Conservation (phyloP, 2,113 vertebrate species). For the Lasiurus cinereus region DNA sequence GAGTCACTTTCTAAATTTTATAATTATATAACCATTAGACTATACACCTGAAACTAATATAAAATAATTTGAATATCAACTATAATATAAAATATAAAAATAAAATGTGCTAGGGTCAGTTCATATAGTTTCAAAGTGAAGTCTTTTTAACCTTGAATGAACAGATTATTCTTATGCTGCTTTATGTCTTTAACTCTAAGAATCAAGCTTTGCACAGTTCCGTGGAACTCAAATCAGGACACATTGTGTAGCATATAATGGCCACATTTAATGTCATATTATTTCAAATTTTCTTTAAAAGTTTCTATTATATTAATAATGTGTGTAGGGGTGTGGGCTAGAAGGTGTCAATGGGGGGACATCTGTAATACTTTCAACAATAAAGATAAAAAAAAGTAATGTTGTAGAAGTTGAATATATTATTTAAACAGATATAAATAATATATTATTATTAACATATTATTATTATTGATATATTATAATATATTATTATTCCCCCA, state of each 20-base stretch:
- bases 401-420: background rate
- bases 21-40: background rate
- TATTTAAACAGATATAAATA: background rate
- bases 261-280: background rate
- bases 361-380: too few relatives aligned
- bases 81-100: background rate
- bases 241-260: background rate
- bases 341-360: too few relatives aligned
- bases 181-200: background rate
- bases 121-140: background rate
- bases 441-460: too few relatives aligned
- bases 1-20: background rate
- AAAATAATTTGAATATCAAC: background rate
- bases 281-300: slow-evolving; percentile 30
- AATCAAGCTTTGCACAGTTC: background rate
- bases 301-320: slow-evolving; percentile 38
- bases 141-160: background rate
- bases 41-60: background rate
- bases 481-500: too few relatives aligned
- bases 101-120: background rate
- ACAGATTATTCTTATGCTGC: background rate
- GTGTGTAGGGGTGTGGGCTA: too few relatives aligned
- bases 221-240: background rate
- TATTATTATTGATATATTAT: too few relatives aligned
- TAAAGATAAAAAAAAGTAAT: background rate